Evolutionary conservation across 2,888 invertebrate genomes (phyloP), one percentile per base, ranked within the genome.

Genomic region (Nymphalis polychloros): DNA sequence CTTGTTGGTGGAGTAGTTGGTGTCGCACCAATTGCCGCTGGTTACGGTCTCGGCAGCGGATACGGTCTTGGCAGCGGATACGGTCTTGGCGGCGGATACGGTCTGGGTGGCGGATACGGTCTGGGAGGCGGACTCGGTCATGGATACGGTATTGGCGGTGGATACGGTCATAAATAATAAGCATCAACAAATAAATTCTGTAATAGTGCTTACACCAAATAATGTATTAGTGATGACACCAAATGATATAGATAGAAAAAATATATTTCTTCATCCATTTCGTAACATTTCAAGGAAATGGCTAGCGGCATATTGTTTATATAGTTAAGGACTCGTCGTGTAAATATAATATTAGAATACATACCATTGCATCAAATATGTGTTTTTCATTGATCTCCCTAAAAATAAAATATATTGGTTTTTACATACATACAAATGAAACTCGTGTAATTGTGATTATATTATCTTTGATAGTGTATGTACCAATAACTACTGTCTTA

Each of bases 181-280:
- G 53, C 23, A 16, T 80, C 81, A 71, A 59, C 64, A 65, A 59
- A 65, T 64, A 73, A 77, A 69, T n/a, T 20, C n/a, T 23, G 59
- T 19, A 64, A 68, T 48, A 57, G 63, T 60, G 31, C 60, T 52
- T 20, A 63, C 55, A 62, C 48, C 52, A 59, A 64, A 63, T 63
- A 16, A 19, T 62, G n/a, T 49, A 35, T 48, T 62, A 62, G 49
- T 67, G 53, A 61, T 61, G 66, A 67, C 55, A 67, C 62, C 62
- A 67, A 72, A 71, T 74, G 62, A 70, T 65, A 73, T 77, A 72
- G 69, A 78, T 77, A 79, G 77, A 75, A 77, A 80, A 82, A 80
- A 77, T 80, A 41, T 80, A 85, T 81, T 84, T 88, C 86, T 89
- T 86, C 83, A 86, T 79, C 88, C 88, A 86, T 90, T 90, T 90